A percentile compares a stretch with the other conserved stretches of the same genome.
These are phyloP conservation scores for Lamprologus tigripictilis DNA, from an alignment of 2,113 vertebrate species.

Conservation along the genomic window DNA sequence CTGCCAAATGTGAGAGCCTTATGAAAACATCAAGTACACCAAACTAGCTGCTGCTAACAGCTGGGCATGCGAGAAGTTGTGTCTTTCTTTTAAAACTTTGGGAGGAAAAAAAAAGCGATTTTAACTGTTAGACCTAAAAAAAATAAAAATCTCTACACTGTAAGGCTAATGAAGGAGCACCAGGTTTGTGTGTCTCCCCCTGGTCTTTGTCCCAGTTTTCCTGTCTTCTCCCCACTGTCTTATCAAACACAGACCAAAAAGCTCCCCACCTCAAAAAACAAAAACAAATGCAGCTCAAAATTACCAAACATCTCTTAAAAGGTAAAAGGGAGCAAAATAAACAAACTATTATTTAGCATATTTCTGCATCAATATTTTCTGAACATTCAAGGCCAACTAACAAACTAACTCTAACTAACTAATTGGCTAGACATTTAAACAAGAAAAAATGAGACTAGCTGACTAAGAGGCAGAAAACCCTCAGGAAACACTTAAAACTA, in stretches of 20 bases:
- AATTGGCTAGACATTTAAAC: neutral
- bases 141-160: neutral
- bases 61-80: neutral
- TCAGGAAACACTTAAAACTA: neutral
- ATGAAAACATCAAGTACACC: neutral
- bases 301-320: neutral
- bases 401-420: neutral
- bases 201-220: neutral
- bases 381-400: neutral
- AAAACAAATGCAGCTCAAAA: neutral
- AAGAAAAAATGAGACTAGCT: neutral
- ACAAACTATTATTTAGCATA: neutral
- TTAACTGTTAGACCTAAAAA: neutral
- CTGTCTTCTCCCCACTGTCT: neutral
- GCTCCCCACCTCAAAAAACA: neutral
- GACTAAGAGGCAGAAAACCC: neutral
- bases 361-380: neutral
- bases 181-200: no score
- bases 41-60: neutral
- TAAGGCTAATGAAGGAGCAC: neutral
- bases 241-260: neutral
- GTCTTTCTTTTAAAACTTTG: neutral
- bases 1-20: conserved; percentile 10
- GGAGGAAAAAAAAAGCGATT: neutral
- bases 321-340: neutral